Base-by-base conservation (phyloP, 2,797 vertebrate species). In the Bovichtus variegatus region DNA sequence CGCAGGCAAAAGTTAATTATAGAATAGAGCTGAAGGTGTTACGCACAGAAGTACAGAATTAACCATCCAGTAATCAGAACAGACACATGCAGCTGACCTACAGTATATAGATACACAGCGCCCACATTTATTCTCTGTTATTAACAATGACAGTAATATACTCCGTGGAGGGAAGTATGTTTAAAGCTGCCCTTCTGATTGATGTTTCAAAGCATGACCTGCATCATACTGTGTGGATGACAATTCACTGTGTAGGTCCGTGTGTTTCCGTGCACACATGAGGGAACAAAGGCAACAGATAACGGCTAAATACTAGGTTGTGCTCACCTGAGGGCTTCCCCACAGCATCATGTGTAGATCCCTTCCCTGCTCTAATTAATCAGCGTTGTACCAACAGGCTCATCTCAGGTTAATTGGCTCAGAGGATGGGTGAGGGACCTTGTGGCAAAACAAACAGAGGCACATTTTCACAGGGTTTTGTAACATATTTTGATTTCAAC, bases 361-460 rank as follows among this genome's bases (percentile, higher is more conserved):
- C 81, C 92, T 84, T 94, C 87, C 84, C 90, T 72, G 78, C 94
- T 94, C 96, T 94, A 95, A 97, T 97, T 96, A 97, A 96, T 95
- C 95, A 96, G 94, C 91, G 89, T 93, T 92, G 93, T 92, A 93
- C 94, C 93, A 94, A 43, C 89, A 86, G 79, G 91, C 94, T 94
- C 89, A 41, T 76, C 40, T 78, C 90, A 96, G 90, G 96, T 96
- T 97, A 97, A 97, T 97, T 96, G 96, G 95, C 94, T 95, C 78
- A 62, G 71, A 88, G 85, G 80, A 83, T 27, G 74, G 76, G 88
- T 78, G 70, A 78, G 62, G 67, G 78, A 89, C 77, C 66, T 85
- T 69, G 68, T 84, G 80, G 73, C 43, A 67, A 85, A 91, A 87
- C 72, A 91, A 91, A 93, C 80, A 81, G 68, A 76, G 72, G 79